A percentile compares a stretch with the other conserved stretches of the same genome.
Evolutionary conservation across 2,888 invertebrate species (phyloP).

Genomic region (Parelbella ahira): DNA sequence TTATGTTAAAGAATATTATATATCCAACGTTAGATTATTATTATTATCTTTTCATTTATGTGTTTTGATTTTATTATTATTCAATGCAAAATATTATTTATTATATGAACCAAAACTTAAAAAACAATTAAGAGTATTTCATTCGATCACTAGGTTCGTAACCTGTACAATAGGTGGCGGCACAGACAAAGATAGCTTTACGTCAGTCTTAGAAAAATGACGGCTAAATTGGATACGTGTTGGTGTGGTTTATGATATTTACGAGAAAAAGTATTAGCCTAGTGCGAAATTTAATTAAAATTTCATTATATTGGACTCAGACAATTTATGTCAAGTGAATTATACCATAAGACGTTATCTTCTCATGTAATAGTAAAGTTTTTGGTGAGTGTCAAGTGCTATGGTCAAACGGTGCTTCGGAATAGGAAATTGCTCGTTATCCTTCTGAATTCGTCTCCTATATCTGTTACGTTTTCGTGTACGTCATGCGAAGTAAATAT

Average conservation of each 20-base stretch:
- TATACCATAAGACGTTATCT: slow-evolving; percentile 49
- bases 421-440: slow-evolving; percentile 60
- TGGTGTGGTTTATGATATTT: slow-evolving; percentile 79
- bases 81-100: slow-evolving; percentile 1
- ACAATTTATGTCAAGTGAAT: slow-evolving; percentile 58
- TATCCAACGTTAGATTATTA: background rate
- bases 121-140: slow-evolving; percentile 32
- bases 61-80: background rate
- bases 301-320: slow-evolving; percentile 45
- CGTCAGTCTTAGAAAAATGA: slow-evolving; percentile 79
- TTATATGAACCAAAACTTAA: background rate
- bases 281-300: slow-evolving; percentile 57
- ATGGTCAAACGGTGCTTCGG: slow-evolving; percentile 55
- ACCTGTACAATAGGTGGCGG: slow-evolving; percentile 56
- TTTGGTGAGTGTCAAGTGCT: slow-evolving; percentile 64
- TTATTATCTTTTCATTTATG: background rate
- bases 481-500: slow-evolving; percentile 5
- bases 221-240: slow-evolving; percentile 78
- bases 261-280: slow-evolving; percentile 73
- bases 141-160: slow-evolving; percentile 37
- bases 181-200: slow-evolving; percentile 46
- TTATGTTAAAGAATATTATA: slow-evolving; percentile 49
- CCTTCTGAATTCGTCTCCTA: slow-evolving; percentile 30
- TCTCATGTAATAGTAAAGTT: slow-evolving; percentile 67
- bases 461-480: slow-evolving; percentile 25